A percentile compares a stretch with the other conserved stretches of the same genome.
Conservation (phyloP, 2,113 vertebrate species). For the Misgurnus anguillicaudatus region DNA sequence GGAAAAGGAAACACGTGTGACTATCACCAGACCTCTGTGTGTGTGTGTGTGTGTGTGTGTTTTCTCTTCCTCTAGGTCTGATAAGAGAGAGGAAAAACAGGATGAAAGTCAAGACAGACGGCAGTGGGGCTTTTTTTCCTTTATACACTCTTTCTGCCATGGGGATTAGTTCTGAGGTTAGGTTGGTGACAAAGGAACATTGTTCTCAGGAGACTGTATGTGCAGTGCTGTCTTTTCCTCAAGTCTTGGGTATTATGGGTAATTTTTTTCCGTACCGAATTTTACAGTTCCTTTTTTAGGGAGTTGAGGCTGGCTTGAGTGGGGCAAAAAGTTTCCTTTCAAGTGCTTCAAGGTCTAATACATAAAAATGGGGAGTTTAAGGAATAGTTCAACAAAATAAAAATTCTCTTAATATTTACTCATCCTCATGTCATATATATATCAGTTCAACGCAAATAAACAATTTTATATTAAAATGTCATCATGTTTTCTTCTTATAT, state of each 20-base stretch:
- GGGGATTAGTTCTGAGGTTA: conserved; percentile 29
- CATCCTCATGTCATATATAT: too few relatives aligned
- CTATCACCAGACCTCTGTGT: conserved; percentile 31
- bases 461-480: too few relatives aligned
- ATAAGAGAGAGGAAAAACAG: conserved; percentile 51
- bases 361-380: too few relatives aligned
- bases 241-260: not conserved
- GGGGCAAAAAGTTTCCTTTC: conserved; percentile 39
- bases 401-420: too few relatives aligned
- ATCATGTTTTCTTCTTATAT: too few relatives aligned
- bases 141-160: conserved; percentile 48
- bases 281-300: conserved; percentile 5
- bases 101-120: conserved; percentile 45
- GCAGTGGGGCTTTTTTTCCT: conserved; percentile 18
- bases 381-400: not conserved
- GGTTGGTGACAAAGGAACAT: conserved; percentile 34
- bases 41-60: conserved; percentile 38
- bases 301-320: conserved; percentile 20
- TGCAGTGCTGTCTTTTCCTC: not conserved
- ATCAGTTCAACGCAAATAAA: too few relatives aligned
- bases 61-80: conserved; percentile 60
- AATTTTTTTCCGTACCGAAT: conserved; percentile 2
- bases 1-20: conserved; percentile 48
- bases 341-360: conserved; percentile 42
- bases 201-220: conserved; percentile 39